Evolutionary conservation across 2,113 vertebrate genomes (phyloP), one percentile per base, ranked within the genome.

Genomic region (Xyrauchen texanus): DNA sequence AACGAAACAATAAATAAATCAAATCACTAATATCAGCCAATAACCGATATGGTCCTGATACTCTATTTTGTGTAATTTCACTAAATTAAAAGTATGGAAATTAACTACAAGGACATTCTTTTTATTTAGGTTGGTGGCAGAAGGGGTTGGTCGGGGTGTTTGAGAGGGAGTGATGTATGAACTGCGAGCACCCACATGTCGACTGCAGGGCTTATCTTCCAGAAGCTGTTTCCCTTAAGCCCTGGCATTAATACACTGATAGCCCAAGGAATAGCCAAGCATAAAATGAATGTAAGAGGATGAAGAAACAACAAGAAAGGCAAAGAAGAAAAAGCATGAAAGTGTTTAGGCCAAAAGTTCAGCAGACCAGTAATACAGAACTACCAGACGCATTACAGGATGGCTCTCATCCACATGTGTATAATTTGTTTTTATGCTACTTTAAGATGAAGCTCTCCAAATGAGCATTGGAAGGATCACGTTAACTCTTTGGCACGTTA

Each of bases 281-380:
- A 93, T 93, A 92, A 93, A 93, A 93, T 93, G 92, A 93, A 92
- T 91, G 91, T 92, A 88, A 92, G 92, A 91, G 92, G 90, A 92
- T 93, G 92, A 92, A 92, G 91, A 93, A 91, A 93, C 91, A 93
- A 93, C 91, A 92, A 92, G 91, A 93, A 93, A 90, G 83, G 90
- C 82, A 73, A 87, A 85, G 85, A 89, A 91, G 87, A 91, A 93
- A 90, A 87, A 87, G 85, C 84, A 89, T 87, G 88, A 89, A 90
- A 92, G 91, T 91, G 89, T 90, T 92, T 91, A 90, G 90, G 87
- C 89, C 89, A 87, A 88, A 88, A 84, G 88, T 85, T 91, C 89
- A 92, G 89, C 90, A 90, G 90, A 92, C 78, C 91, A 91, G 83
- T 91, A 92, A 92, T 91, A 91, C 86, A 89, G 86, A 91, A 92